Evolutionary conservation across 2,113 vertebrate genomes (phyloP).

Genomic region (Clinocottus analis): DNA sequence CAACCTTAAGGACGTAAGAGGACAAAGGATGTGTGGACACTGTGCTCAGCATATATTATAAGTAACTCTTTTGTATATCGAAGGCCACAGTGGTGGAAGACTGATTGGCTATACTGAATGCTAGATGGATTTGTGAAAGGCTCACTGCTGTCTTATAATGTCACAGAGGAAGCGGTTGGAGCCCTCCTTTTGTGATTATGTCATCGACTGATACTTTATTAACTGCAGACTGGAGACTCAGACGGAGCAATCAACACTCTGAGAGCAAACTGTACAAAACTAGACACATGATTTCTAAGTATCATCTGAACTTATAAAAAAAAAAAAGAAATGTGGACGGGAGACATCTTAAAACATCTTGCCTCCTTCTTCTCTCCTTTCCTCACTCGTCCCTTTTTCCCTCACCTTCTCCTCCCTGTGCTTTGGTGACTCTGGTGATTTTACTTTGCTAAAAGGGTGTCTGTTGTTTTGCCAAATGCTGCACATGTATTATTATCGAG

Average conservation of each 20-base stretch:
- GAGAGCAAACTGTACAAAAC: slow-evolving; percentile 70
- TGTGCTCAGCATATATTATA: slow-evolving; percentile 54
- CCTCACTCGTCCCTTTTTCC: slow-evolving; percentile 31
- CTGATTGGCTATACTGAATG: slow-evolving; percentile 38
- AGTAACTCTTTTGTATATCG: slow-evolving; percentile 63
- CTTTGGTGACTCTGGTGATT: slow-evolving; percentile 95
- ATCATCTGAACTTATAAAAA: slow-evolving; percentile 69
- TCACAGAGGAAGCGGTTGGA: slow-evolving; percentile 43
- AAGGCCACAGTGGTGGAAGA: slow-evolving; percentile 36
- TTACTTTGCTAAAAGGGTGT: slow-evolving; percentile 88
- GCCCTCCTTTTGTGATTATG: slow-evolving; percentile 42
- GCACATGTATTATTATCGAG: slow-evolving; percentile 88
- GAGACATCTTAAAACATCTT: slow-evolving; percentile 56
- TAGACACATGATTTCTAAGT: slow-evolving; percentile 65
- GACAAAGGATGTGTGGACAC: slow-evolving; percentile 50
- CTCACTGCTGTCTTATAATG: slow-evolving; percentile 55
- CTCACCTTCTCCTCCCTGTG: slow-evolving; percentile 83
- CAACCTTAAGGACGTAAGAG: slow-evolving; percentile 46
- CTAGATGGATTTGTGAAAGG: slow-evolving; percentile 58
- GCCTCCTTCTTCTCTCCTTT: slow-evolving; percentile 64
- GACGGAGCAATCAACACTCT: slow-evolving; percentile 32
- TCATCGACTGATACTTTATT: slow-evolving; percentile 52
- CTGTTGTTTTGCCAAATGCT: slow-evolving; percentile 91
- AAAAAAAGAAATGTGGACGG: slow-evolving; percentile 71
- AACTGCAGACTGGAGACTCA: slow-evolving; percentile 51